Evolutionary conservation across 2,113 vertebrate species (phyloP).

Genomic region (Crocuta crocuta): DNA sequence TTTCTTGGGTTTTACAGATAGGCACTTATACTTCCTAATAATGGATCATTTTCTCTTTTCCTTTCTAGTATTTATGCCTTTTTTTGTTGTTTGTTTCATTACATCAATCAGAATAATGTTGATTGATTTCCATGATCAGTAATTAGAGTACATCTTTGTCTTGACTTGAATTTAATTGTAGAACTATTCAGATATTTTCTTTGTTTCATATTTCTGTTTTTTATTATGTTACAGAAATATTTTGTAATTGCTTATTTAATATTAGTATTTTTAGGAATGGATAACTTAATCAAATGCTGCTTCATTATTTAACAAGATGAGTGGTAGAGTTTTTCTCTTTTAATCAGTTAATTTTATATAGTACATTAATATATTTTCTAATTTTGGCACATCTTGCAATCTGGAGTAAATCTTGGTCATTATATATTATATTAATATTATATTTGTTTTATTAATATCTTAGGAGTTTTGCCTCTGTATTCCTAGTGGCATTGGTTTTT

Average conservation of each 20-base stretch:
- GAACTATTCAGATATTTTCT: not conserved
- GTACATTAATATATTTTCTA: not conserved
- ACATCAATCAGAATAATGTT: not conserved
- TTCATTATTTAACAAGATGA: not conserved
- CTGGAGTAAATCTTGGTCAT: not conserved
- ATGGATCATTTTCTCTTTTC: not conserved
- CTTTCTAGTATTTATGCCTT: not conserved
- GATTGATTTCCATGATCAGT: not conserved
- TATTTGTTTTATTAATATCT: not conserved
- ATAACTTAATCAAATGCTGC: not conserved
- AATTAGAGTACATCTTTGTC: not conserved
- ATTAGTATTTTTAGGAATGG: not conserved
- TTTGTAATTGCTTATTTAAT: not conserved
- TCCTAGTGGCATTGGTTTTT: not conserved
- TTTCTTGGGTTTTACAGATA: not conserved
- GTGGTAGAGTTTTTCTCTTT: not conserved
- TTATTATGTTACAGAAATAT: not conserved
- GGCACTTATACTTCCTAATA: not conserved
- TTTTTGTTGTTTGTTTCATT: constrained; percentile 1
- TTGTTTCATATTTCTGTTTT: constrained; percentile 8
- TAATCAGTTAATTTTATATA: not conserved
- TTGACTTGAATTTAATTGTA: constrained; percentile 22
- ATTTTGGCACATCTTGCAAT: not conserved
- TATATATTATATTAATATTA: not conserved
- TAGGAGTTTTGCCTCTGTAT: not conserved